Conservation (phyloP, 2,113 vertebrate species). For the Hassar affinis region DNA sequence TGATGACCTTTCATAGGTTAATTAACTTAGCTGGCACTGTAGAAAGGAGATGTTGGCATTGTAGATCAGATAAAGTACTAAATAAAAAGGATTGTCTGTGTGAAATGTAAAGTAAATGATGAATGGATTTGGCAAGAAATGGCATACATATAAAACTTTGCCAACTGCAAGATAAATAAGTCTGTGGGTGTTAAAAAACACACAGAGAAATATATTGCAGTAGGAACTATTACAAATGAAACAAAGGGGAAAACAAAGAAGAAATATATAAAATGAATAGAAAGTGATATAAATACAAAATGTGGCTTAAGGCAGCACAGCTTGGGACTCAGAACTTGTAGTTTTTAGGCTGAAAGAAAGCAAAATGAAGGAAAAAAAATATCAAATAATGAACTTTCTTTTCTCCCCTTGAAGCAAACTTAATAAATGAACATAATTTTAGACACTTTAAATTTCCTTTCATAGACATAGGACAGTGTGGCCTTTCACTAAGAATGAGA, state of each 20-base stretch:
- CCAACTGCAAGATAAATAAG: not conserved
- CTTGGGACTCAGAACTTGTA: not conserved
- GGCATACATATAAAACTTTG: not conserved
- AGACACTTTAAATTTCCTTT: conserved; percentile 5
- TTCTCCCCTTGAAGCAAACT: not conserved
- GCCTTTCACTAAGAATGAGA: conserved; percentile 56
- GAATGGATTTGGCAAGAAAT: not conserved
- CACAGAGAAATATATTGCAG: not conserved
- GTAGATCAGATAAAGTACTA: not conserved
- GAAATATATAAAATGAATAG: not conserved
- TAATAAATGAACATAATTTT: conserved; percentile 30
- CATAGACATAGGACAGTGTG: conserved; percentile 41
- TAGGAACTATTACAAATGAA: not conserved
- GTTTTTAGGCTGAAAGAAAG: not conserved
- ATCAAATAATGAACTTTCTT: not conserved
- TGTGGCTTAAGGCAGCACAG: not conserved
- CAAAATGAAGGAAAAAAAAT: not conserved
- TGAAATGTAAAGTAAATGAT: not conserved
- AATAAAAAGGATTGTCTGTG: not conserved
- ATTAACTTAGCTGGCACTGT: not conserved
- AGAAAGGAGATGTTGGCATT: not conserved
- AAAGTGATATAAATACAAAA: not conserved
- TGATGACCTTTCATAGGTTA: not conserved
- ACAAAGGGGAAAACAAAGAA: not conserved
- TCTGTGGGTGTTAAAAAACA: not conserved